Base-by-base conservation (phyloP, 2,113 vertebrate genomes). In the Rhynchomys soricoides region DNA sequence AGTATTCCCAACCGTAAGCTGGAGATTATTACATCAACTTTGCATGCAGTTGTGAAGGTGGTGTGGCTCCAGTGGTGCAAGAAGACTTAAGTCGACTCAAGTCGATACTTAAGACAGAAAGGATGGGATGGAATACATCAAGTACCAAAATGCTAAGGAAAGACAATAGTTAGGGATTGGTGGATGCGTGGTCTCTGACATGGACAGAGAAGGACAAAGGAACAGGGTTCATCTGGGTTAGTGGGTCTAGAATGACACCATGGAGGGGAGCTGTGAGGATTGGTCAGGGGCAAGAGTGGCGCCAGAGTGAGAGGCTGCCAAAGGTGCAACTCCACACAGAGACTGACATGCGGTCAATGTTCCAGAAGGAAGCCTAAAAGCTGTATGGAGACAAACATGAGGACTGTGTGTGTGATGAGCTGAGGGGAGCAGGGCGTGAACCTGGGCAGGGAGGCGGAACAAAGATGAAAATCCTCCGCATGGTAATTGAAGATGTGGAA, bases 51-150 rank as follows among this genome's bases (percentile, higher is more conserved):
- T 89, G 17, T 82, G 40, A 66, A 59, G 16, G 34, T 29, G 40
- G 31, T 50, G 8, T 66, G n/a, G 12, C 17, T 57, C 57, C n/a
- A 50, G 0, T 92, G 45, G 55, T 31, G 34, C 7, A 66, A 71
- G 57, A n/a, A 15, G 43, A 73, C 40, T 40, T 81, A 43, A 89
- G n/a, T n/a, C 57, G 68, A 64, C 74, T 96, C 64, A 71, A 89
- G 78, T 95, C 40, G 40, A 79, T 74, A 19, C 26, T 83, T 57
- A 81, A 89, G 89, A 74, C 11, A 45, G 29, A 66, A 89, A 43
- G 48, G 70, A 10, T 7, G 34, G 48, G 55, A 22, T 12, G 16
- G 21, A 64, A 17, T 26, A n/a, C 17, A 50, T 21, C 48, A 43
- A 90, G 6, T 4, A 22, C 75, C 24, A 22, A 52, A 31, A n/a